A percentile compares a stretch with the other conserved stretches of the same genome.
These are phyloP conservation scores for Enteromius fasciolatus DNA, from an alignment of 2,797 vertebrate species.

Conservation along the genomic window DNA sequence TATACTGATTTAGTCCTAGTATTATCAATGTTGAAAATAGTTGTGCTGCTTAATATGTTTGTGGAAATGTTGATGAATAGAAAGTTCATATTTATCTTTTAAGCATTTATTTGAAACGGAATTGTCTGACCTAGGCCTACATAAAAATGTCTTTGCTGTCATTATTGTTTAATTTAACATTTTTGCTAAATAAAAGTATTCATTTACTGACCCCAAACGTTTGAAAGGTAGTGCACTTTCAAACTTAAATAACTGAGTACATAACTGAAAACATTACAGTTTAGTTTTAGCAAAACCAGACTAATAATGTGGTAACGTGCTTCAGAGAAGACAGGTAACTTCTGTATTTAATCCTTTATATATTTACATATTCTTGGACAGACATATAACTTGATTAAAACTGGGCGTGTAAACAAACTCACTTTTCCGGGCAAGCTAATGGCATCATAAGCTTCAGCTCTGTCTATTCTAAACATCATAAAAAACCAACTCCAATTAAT, in stretches of 20 bases:
- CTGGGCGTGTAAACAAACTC: background rate
- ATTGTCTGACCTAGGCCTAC: background rate
- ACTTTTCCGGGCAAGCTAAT: constrained; percentile 52
- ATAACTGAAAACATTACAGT: background rate
- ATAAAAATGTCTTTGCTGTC: background rate
- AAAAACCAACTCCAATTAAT: constrained; percentile 59
- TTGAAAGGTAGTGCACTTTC: background rate
- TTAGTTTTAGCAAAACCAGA: background rate
- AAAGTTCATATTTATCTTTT: background rate
- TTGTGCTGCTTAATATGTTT: background rate
- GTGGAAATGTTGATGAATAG: background rate
- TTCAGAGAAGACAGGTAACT: background rate
- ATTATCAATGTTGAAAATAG: background rate
- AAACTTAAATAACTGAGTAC: background rate
- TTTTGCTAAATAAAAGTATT: background rate
- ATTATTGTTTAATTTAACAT: too few relatives aligned
- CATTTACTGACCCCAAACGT: background rate
- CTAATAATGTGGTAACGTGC: background rate
- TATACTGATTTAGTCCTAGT: background rate
- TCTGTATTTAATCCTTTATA: background rate
- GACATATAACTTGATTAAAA: background rate
- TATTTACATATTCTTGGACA: background rate
- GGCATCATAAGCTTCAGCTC: constrained; percentile 42
- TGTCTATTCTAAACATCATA: constrained; percentile 61
- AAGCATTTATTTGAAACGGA: background rate